A percentile compares a stretch with the other conserved stretches of the same genome.
Evolutionary conservation across 2,113 vertebrate species (phyloP).

Genomic region (Ifrita kowaldi): DNA sequence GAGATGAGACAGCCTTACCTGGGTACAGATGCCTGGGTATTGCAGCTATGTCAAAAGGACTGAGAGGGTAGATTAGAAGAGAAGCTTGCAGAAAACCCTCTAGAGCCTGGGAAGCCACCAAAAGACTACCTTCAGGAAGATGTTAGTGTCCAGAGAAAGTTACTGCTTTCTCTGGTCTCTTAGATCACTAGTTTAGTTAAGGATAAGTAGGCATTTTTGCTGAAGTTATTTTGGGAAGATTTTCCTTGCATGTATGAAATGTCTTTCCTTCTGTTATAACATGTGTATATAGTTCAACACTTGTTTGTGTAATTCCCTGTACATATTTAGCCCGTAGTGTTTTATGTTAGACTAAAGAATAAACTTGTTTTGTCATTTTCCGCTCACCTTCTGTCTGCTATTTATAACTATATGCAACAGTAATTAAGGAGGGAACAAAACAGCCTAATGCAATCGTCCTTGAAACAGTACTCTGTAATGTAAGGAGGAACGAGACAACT

Average conservation of each 20-base stretch:
- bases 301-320: conserved; percentile 63
- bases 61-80: neutral
- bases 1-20: neutral
- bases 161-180: neutral
- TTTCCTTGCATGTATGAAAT: conserved; percentile 33
- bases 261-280: conserved; percentile 62
- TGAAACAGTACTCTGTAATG: neutral
- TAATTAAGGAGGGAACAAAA: conserved; percentile 47
- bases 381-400: conserved; percentile 65
- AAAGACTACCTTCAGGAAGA: neutral
- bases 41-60: neutral
- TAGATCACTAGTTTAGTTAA: neutral
- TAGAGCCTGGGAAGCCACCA: neutral
- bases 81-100: neutral
- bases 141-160: neutral
- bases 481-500: neutral
- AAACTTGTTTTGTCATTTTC: conserved; percentile 70
- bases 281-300: conserved; percentile 55
- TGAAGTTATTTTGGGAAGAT: conserved; percentile 42
- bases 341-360: conserved; percentile 66
- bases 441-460: neutral
- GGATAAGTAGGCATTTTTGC: neutral
- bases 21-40: neutral
- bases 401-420: conserved; percentile 56
- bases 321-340: conserved; percentile 63